phyloP scores from a whole-genome alignment of 2,113 vertebrate species.

The Catagonus wagneri region DNA sequence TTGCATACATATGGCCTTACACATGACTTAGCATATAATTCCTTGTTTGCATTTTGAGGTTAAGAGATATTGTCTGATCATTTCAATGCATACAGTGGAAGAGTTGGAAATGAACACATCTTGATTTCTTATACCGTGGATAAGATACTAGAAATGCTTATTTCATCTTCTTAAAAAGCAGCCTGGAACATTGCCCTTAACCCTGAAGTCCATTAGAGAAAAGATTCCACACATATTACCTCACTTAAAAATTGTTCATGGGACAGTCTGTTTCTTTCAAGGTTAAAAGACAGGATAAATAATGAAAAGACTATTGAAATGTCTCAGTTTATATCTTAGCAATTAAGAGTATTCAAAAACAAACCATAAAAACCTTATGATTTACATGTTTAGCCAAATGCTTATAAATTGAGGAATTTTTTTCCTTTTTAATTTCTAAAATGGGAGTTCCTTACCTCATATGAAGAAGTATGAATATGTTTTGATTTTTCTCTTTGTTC shows the following conservation, averaged over 20 bases:
- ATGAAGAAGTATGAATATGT: neutral
- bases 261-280: conserved; percentile 35
- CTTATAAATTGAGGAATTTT: neutral
- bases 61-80: neutral
- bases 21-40: neutral
- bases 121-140: neutral
- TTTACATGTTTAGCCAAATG: neutral
- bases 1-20: neutral
- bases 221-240: neutral
- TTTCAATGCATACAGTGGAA: neutral
- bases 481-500: neutral
- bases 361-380: neutral
- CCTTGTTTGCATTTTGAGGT: neutral
- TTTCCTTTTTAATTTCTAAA: conserved; percentile 8
- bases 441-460: neutral
- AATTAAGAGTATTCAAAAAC: conserved; percentile 30
- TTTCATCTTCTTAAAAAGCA: conserved; percentile 32
- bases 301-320: conserved; percentile 34
- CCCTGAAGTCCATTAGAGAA: neutral
- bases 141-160: neutral
- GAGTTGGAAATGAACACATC: neutral
- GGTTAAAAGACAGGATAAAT: conserved; percentile 6
- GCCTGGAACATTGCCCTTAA: neutral
- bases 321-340: neutral
- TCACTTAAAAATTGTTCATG: conserved; percentile 1